Evolutionary conservation across 2,113 vertebrate genomes (phyloP), one percentile per base, ranked within the genome.

Genomic region (Petrocephalus zakoni): DNA sequence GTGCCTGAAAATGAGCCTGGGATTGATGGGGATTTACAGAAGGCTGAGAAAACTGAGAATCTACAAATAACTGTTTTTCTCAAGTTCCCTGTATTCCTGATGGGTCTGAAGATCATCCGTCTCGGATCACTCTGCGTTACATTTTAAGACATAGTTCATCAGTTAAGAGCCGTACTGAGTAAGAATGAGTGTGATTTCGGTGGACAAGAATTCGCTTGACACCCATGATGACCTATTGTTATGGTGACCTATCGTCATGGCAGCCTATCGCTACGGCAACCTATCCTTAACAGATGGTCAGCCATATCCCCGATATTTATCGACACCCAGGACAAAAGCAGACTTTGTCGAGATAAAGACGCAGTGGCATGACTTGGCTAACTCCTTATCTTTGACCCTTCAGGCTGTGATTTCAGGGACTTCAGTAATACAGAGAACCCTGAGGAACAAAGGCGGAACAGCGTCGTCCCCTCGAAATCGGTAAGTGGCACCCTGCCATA

Each of bases 391-490:
- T 83, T 42, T n/a, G 37, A 22, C n/a, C 37, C 22, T 87, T 55
- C 93, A 99, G 98, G 99, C 92, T 99, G 97, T 94, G 96, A 98
- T 93, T 92, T 99, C 92, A 94, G 96, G 87, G 95, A 97, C 89
- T 96, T 99, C 92, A 97, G 94, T 92, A 96, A 96, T 61, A 96
- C 97, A 10, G 96, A 96, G 89, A 97, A 98, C 0, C 96, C 96
- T 1, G 96, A 95, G 49, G 97, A 97, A 51, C 87, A 92, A n/a
- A 95, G 96, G 84, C 95, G 96, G 89, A 92, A 94, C 0, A 93
- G 93, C 58, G 92, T 93, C 15, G 91, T 89, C 4, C 91, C 90
- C 1, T 90, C 92, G 88, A 95, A 95, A 93, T 95, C 94, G 46
- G 96, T 96, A 92, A 94, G 94, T 10, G 10, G 10, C n/a, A 5